Percentiles rank a stretch among this genome's conserved stretches.
Conservation (phyloP, 2,797 vertebrate species). For the Ibycter americanus region DNA sequence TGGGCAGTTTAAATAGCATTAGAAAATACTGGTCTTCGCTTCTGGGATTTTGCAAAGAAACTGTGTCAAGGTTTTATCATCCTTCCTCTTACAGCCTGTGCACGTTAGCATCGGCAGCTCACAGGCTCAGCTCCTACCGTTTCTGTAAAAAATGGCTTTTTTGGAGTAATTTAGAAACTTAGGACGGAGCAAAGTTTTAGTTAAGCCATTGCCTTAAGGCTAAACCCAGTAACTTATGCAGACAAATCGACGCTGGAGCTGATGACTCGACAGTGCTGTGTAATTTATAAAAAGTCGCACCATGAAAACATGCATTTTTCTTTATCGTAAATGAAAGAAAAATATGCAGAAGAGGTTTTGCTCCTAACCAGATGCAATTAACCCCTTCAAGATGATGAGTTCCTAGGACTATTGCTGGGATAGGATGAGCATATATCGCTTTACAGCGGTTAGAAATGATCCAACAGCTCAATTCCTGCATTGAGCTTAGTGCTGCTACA, state of each 20-base stretch:
- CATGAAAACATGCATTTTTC: background rate
- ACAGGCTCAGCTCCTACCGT: background rate
- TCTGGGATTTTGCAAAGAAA: background rate
- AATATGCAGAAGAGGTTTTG: background rate
- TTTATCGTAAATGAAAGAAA: constrained; percentile 9
- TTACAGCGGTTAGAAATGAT: background rate
- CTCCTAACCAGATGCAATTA: constrained; percentile 4
- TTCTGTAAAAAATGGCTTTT: background rate
- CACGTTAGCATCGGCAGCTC: fast-evolving
- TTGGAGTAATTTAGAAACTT: background rate
- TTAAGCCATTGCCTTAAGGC: background rate
- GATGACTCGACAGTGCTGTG: constrained; percentile 15
- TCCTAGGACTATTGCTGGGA: background rate
- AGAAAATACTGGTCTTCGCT: background rate
- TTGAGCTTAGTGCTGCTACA: fast-evolving
- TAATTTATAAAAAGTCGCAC: background rate
- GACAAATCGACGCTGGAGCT: background rate
- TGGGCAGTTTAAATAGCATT: background rate
- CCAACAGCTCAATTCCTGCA: background rate
- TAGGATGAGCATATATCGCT: background rate
- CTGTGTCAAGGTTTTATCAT: background rate
- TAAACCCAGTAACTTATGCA: background rate
- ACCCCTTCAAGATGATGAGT: background rate
- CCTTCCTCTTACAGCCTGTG: background rate
- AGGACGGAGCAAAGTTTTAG: background rate